phyloP scores from a whole-genome alignment of 2,113 vertebrate species.

The Tylochromis polylepis region DNA sequence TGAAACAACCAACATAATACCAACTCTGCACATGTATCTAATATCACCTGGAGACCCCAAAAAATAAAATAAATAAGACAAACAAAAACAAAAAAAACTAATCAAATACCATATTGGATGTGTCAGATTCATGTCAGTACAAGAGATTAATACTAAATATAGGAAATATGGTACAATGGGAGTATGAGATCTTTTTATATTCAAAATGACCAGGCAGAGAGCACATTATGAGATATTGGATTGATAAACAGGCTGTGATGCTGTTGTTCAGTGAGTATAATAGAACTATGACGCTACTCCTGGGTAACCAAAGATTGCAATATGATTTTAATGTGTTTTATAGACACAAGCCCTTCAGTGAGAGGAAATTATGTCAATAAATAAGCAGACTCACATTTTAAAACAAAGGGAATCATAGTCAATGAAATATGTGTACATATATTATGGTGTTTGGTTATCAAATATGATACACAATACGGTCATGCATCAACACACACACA shows the following conservation, averaged over 20 bases:
- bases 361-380: slow-evolving; percentile 70
- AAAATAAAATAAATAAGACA: not conserved
- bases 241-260: slow-evolving; percentile 68
- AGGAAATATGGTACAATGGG: slow-evolving; percentile 69
- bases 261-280: slow-evolving; percentile 63
- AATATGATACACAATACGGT: not conserved
- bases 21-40: slow-evolving; percentile 58
- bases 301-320: slow-evolving; percentile 70
- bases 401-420: slow-evolving; percentile 57
- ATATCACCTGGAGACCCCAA: slow-evolving; percentile 65
- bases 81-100: slow-evolving; percentile 43
- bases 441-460: slow-evolving; percentile 22
- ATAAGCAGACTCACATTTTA: slow-evolving; percentile 59
- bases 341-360: slow-evolving; percentile 61
- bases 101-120: slow-evolving; percentile 71
- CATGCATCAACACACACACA: not conserved
- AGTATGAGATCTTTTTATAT: slow-evolving; percentile 66
- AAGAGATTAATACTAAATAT: slow-evolving; percentile 72
- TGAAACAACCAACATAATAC: slow-evolving; percentile 71
- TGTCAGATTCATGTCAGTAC: slow-evolving; percentile 67
- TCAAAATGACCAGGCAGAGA: slow-evolving; percentile 66
- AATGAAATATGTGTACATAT: slow-evolving; percentile 30
- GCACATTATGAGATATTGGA: slow-evolving; percentile 73
- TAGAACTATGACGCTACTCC: slow-evolving; percentile 70
- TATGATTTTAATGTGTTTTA: slow-evolving; percentile 73